These are phyloP conservation scores for Papilio aristodemus DNA, from an alignment of 1,140 invertebrate genomes.

Conservation along the genomic window DNA sequence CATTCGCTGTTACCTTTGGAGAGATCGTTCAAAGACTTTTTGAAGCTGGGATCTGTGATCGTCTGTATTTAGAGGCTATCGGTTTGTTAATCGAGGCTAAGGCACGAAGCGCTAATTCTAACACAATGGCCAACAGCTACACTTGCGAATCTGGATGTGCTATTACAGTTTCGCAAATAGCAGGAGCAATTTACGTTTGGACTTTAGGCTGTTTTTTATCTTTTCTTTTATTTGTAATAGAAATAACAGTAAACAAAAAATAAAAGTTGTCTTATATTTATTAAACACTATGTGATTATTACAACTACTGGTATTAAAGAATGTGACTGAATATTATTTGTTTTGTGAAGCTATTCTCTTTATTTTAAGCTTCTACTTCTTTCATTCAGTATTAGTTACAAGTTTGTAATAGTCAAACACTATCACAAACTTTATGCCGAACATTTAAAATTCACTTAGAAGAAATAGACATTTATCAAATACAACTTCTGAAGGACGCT, in stretches of 20 bases:
- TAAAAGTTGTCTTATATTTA: neutral
- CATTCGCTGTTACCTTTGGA: constrained; percentile 41
- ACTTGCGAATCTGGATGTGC: constrained; percentile 52
- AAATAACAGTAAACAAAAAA: constrained; percentile 42
- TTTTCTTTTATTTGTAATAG: constrained; percentile 45
- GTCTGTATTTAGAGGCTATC: constrained; percentile 54
- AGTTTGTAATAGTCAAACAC: too few species aligned
- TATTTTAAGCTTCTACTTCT: neutral
- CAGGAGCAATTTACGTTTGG: constrained; percentile 59
- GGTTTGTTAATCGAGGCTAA: constrained; percentile 53
- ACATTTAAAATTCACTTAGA: too few species aligned
- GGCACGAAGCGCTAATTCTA: constrained; percentile 50
- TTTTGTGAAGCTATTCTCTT: neutral
- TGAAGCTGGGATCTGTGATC: constrained; percentile 62
- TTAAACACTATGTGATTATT: too few species aligned
- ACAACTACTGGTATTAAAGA: too few species aligned
- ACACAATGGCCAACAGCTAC: constrained; percentile 59
- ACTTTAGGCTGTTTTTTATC: constrained; percentile 51
- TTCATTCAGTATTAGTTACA: too few species aligned
- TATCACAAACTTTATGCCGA: too few species aligned
- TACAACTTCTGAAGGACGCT: too few species aligned
- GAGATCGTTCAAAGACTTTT: constrained; percentile 50
- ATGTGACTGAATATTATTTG: too few species aligned
- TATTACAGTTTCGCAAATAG: constrained; percentile 50
- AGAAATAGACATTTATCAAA: too few species aligned